phyloP scores from a whole-genome alignment of 2,888 invertebrate species.

The Napeogenes sylphis region DNA sequence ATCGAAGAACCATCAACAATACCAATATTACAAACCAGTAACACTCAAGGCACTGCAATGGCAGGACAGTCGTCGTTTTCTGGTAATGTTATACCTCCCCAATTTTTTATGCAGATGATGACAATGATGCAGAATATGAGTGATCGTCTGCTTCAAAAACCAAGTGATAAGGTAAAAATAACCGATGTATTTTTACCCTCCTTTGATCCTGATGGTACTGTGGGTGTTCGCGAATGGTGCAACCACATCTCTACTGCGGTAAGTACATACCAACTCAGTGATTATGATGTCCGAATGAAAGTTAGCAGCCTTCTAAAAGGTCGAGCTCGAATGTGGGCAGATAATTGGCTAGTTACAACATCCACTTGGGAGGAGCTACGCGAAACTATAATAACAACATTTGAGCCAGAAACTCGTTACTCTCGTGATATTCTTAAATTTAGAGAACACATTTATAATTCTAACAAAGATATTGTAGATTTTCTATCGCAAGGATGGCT shows the following conservation, averaged over 20 bases:
- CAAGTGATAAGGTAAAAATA: conserved; percentile 29
- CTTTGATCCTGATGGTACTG: conserved; percentile 34
- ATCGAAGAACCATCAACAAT: too few relatives aligned
- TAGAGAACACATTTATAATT: conserved; percentile 36
- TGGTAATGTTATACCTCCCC: conserved; percentile 13
- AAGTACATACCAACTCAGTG: conserved; percentile 17
- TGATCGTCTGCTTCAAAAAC: conserved; percentile 25
- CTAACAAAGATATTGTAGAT: conserved; percentile 34
- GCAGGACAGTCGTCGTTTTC: too few relatives aligned
- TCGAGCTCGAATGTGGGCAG: conserved; percentile 36
- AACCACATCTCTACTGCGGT: conserved; percentile 32
- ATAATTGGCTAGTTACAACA: conserved; percentile 37
- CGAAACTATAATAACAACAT: conserved; percentile 22
- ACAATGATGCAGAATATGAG: conserved; percentile 35
- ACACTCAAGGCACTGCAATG: too few relatives aligned
- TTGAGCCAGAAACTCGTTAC: conserved; percentile 39
- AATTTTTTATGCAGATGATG: conserved; percentile 34
- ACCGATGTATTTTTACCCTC: conserved; percentile 36
- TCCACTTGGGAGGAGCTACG: conserved; percentile 35
- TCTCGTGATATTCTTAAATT: conserved; percentile 36
- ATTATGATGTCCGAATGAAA: conserved; percentile 37
- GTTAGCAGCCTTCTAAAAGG: conserved; percentile 36
- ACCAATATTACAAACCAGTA: too few relatives aligned
- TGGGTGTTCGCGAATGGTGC: conserved; percentile 36
- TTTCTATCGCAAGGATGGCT: conserved; percentile 38